Evolutionary conservation across 2,113 vertebrate species (phyloP).

Genomic region (Struthidea cinerea): DNA sequence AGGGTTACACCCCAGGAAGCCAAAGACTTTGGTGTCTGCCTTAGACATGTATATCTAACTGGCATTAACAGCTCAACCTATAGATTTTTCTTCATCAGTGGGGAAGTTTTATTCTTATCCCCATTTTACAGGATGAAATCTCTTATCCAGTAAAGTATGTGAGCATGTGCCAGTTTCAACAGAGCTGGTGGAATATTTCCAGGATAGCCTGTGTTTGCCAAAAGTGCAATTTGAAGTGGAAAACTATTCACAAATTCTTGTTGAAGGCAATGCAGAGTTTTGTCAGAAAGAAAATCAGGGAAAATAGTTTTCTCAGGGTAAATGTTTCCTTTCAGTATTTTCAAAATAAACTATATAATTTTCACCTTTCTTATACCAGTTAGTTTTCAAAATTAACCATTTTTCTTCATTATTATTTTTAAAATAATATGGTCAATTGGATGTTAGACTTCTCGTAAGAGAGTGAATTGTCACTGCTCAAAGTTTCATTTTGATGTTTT

Average conservation of each 20-base stretch:
- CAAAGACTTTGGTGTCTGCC: neutral
- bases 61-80: neutral
- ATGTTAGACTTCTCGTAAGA: neutral
- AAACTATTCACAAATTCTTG: conserved; percentile 35
- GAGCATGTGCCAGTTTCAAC: conserved; percentile 55
- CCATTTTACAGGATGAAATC: conserved; percentile 33
- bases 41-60: neutral
- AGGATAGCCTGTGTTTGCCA: conserved; percentile 34
- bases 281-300: conserved; percentile 9
- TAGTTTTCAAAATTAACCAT: neutral
- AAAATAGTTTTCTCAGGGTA: neutral
- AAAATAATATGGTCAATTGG: neutral
- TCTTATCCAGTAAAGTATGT: conserved; percentile 41
- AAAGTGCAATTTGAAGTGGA: conserved; percentile 46
- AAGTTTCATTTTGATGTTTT: neutral
- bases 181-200: conserved; percentile 47
- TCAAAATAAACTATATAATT: neutral
- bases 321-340: neutral
- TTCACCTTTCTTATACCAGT: neutral
- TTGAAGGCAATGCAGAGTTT: conserved; percentile 20
- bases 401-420: neutral
- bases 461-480: neutral
- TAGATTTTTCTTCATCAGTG: neutral
- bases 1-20: neutral
- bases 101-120: conserved; percentile 39